Conservation (phyloP, 2,888 invertebrate species). For the Spicauda simplicius region DNA sequence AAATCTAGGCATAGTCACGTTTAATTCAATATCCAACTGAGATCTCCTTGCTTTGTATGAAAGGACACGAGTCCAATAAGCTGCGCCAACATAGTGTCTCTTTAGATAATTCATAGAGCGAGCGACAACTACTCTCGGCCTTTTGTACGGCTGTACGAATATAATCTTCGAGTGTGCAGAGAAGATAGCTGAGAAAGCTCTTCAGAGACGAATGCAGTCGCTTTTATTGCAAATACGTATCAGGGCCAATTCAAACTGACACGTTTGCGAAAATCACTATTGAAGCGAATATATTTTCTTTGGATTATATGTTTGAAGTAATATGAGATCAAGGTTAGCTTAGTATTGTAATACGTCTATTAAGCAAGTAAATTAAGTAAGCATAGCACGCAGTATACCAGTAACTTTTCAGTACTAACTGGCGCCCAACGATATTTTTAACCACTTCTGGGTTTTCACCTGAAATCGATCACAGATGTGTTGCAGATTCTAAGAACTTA, state of each 20-base stretch:
- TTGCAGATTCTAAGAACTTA: no score
- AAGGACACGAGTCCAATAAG: background rate
- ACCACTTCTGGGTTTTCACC: no score
- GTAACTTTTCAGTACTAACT: no score
- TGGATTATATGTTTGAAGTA: background rate
- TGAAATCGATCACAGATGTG: no score
- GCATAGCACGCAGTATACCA: no score
- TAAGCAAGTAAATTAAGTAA: no score
- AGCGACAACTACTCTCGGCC: background rate
- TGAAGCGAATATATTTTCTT: background rate
- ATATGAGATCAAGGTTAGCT: no score
- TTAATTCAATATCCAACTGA: background rate
- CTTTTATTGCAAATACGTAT: background rate
- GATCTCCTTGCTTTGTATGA: background rate
- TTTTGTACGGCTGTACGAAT: conserved; percentile 14
- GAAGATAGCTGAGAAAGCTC: conserved; percentile 10
- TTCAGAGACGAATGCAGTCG: background rate
- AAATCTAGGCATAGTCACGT: no score
- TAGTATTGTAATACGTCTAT: no score
- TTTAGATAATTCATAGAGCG: conserved; percentile 22
- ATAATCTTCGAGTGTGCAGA: conserved; percentile 4
- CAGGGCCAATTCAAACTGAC: conserved; percentile 5
- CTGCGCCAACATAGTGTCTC: background rate
- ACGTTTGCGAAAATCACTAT: background rate
- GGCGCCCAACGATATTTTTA: no score